phyloP scores from a whole-genome alignment of 2,888 invertebrate species.

The Epistrophella euchroma region DNA sequence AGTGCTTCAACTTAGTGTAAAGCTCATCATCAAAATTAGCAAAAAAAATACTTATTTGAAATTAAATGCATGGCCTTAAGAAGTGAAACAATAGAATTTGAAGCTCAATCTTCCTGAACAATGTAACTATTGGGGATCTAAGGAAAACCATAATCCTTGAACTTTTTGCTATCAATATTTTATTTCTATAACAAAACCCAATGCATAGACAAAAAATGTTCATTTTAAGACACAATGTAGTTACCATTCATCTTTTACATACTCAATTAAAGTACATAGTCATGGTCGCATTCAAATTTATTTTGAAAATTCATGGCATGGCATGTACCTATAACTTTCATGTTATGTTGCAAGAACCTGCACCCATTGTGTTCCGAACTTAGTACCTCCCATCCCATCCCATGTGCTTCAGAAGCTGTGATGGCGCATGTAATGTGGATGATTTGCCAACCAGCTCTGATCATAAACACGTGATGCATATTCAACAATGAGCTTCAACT shows the following conservation, averaged over 20 bases:
- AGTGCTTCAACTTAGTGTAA: no score
- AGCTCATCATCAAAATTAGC: no score
- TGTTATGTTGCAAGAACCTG: slow-evolving; percentile 21
- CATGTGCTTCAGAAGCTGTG: slow-evolving; percentile 16
- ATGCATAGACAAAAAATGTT: neutral
- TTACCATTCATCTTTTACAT: neutral
- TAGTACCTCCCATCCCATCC: neutral
- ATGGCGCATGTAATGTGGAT: slow-evolving; percentile 29
- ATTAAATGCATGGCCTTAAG: no score
- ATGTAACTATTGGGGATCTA: no score
- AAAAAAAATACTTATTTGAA: no score
- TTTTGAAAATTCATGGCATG: slow-evolving; percentile 6
- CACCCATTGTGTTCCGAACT: slow-evolving; percentile 13
- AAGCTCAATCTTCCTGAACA: no score
- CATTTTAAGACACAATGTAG: neutral
- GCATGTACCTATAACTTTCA: slow-evolving; percentile 20
- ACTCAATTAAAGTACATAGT: slow-evolving; percentile 18
- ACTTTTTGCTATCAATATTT: neutral
- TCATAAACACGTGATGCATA: slow-evolving; percentile 35
- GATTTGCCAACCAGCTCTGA: slow-evolving; percentile 23
- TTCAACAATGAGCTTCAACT: slow-evolving; percentile 53
- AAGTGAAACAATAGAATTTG: no score
- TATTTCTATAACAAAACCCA: neutral
- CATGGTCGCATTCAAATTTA: slow-evolving; percentile 13
- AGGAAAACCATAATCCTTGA: neutral